Evolutionary conservation across 2,113 vertebrate genomes (phyloP).

Genomic region (Myotis yumanensis): DNA sequence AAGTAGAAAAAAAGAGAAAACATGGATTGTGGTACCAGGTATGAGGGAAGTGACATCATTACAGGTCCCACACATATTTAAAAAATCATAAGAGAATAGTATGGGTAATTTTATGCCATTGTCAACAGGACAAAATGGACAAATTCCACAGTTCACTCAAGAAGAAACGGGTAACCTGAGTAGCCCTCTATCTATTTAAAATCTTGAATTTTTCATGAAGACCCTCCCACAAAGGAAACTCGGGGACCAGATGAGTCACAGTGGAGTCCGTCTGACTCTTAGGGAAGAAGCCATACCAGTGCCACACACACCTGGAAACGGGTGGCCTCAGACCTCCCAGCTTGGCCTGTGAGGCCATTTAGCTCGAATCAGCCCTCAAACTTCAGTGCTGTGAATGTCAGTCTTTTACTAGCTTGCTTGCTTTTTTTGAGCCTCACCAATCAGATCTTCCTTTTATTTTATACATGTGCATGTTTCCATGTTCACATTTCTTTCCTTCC

Average conservation of each 20-base stretch:
- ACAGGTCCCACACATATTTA: accelerated
- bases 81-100: accelerated
- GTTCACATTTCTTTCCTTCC: neutral
- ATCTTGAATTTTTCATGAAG: no score
- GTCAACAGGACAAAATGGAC: neutral
- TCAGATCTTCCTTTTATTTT: neutral
- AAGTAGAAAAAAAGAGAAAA: neutral
- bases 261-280: accelerated
- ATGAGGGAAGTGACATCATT: neutral
- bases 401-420: neutral
- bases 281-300: accelerated
- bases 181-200: neutral
- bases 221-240: neutral
- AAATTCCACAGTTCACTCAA: accelerated
- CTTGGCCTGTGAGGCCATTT: neutral
- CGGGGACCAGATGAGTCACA: neutral
- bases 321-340: neutral
- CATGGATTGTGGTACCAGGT: accelerated
- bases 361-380: neutral
- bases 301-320: neutral
- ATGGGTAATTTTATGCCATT: accelerated
- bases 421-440: neutral
- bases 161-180: neutral
- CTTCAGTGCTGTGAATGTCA: neutral
- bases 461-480: no score